Percentiles rank a stretch among this genome's conserved stretches.
Evolutionary conservation across 2,888 invertebrate genomes (phyloP).

Genomic region (Ectemnius cavifrons): DNA sequence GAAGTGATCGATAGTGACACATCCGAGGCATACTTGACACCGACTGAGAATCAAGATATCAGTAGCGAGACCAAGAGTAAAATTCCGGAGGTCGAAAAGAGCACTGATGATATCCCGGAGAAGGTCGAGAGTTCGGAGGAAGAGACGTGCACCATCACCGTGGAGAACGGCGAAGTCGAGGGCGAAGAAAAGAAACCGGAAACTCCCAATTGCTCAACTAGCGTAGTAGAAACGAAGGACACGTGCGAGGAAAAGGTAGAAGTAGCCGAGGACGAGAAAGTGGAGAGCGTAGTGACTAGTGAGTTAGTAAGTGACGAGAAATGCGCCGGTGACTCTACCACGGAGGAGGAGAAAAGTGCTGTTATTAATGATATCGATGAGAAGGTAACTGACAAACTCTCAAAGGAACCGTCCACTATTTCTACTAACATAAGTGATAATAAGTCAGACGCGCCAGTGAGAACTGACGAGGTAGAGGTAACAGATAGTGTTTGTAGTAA

Average conservation of each 20-base stretch:
- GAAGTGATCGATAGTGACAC: constrained; percentile 84
- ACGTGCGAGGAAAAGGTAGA: constrained; percentile 56
- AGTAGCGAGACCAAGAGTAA: constrained; percentile 58
- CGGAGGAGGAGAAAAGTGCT: constrained; percentile 67
- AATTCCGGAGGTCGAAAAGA: constrained; percentile 51
- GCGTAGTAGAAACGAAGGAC: constrained; percentile 68
- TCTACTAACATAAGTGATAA: constrained; percentile 77
- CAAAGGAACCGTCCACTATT: constrained; percentile 77
- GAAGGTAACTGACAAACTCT: constrained; percentile 69
- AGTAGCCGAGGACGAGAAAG: constrained; percentile 47
- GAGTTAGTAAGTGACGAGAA: constrained; percentile 70
- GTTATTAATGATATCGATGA: constrained; percentile 74
- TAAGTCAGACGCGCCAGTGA: constrained; percentile 64
- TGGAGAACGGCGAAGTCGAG: not conserved
- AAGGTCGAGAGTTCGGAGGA: constrained; percentile 47
- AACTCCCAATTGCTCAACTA: constrained; percentile 74
- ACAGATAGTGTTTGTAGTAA: constrained; percentile 75
- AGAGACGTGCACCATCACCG: not conserved
- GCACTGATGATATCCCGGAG: constrained; percentile 63
- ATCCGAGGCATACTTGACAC: constrained; percentile 85
- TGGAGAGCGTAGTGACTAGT: constrained; percentile 61
- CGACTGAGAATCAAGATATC: constrained; percentile 79
- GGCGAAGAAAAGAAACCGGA: constrained; percentile 50
- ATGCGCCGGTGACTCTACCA: constrained; percentile 59
- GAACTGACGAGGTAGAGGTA: constrained; percentile 69